Percentiles rank a stretch among this genome's conserved stretches.
Evolutionary conservation across 2,888 invertebrate species (phyloP).

Genomic region (Microplitis manilae): DNA sequence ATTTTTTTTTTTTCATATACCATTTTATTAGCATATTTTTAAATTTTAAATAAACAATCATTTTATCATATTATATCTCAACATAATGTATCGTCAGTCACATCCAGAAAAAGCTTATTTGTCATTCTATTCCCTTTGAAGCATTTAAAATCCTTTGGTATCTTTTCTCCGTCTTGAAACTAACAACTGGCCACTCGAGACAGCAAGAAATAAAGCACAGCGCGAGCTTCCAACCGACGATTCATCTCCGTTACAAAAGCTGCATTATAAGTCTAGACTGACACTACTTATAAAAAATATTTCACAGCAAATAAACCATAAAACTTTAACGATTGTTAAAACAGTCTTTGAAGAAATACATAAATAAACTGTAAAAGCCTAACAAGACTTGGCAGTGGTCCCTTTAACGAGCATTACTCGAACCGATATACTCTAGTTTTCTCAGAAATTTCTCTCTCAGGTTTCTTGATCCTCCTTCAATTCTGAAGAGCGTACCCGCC

Average conservation of each 20-base stretch:
- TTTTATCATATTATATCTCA: no score
- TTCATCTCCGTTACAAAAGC: not conserved
- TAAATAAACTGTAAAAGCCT: conserved; percentile 32
- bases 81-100: not conserved
- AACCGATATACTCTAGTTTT: conserved; percentile 17
- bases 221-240: not conserved
- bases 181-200: not conserved
- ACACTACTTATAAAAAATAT: conserved; percentile 3
- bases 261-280: not conserved
- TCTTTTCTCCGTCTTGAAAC: not conserved
- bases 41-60: not conserved
- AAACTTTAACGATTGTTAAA: not conserved
- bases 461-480: conserved; percentile 19
- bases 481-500: not conserved
- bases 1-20: not conserved
- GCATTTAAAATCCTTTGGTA: not conserved
- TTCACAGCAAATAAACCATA: not conserved
- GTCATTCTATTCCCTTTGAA: not conserved
- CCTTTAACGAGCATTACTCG: conserved; percentile 25
- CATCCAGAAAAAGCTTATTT: not conserved
- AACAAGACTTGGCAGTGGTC: conserved; percentile 19
- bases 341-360: not conserved
- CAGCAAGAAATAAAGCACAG: not conserved
- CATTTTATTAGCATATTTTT: not conserved
- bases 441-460: conserved; percentile 7